Conservation (phyloP, 2,797 vertebrate genomes). For the Stomatorhinus walkeri region DNA sequence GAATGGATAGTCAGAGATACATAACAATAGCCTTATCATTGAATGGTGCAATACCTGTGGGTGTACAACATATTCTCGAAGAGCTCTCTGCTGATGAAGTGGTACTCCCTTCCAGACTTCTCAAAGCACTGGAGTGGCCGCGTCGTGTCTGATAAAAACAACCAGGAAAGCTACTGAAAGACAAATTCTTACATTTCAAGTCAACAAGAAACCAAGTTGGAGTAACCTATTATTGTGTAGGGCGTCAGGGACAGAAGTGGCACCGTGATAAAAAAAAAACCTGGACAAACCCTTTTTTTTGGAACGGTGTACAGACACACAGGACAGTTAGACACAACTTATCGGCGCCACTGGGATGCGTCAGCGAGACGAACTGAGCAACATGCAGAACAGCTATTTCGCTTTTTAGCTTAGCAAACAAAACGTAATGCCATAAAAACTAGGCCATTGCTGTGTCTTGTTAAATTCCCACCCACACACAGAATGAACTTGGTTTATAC, state of each 20-base stretch:
- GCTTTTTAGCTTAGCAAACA: not conserved
- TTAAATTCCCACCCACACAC: not conserved
- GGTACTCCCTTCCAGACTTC: slow-evolving; percentile 83
- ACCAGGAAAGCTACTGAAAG: not conserved
- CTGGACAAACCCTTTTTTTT: not conserved
- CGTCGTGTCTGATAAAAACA: slow-evolving; percentile 73
- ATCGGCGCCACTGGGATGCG: not conserved
- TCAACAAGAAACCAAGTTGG: not conserved
- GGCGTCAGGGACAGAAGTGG: not conserved
- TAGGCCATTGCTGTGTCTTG: not conserved
- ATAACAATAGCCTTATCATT: not conserved
- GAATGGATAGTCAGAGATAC: not conserved
- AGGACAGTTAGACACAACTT: not conserved
- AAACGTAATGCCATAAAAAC: not conserved
- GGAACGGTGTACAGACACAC: not conserved
- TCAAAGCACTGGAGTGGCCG: slow-evolving; percentile 77
- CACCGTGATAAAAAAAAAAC: not conserved
- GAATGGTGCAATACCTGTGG: slow-evolving; percentile 63
- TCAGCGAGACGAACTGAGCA: not conserved
- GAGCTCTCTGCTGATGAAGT: slow-evolving; percentile 77
- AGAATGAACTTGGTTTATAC: not conserved
- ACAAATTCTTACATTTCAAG: not conserved
- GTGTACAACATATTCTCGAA: slow-evolving; percentile 84
- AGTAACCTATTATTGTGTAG: not conserved
- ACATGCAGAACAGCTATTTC: not conserved